Conservation (phyloP, 2,113 vertebrate species). For the Nerophis lumbriciformis region DNA sequence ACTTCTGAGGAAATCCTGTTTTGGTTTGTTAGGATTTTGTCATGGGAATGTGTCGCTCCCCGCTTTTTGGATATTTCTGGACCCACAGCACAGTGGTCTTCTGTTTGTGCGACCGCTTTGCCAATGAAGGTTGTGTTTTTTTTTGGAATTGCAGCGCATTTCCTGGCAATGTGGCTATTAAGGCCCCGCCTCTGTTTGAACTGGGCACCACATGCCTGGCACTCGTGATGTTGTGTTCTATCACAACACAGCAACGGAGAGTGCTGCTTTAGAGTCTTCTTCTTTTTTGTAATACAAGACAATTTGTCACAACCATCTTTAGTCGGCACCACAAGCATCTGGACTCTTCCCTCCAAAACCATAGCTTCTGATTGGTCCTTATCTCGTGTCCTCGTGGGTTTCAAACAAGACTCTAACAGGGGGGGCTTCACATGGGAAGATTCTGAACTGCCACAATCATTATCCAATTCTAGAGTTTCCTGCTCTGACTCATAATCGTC, state of each 20-base stretch:
- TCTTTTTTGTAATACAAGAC: slow-evolving; percentile 77
- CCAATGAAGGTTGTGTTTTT: slow-evolving; percentile 57
- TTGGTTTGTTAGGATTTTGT: slow-evolving; percentile 1
- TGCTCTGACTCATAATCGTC: not conserved
- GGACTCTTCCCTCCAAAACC: slow-evolving; percentile 87
- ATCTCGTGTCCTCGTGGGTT: slow-evolving; percentile 81
- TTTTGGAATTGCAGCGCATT: slow-evolving; percentile 72
- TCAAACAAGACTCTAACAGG: slow-evolving; percentile 51
- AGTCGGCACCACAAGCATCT: slow-evolving; percentile 85
- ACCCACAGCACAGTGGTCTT: not conserved
- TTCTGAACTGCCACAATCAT: not conserved
- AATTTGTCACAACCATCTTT: slow-evolving; percentile 76
- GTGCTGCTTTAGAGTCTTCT: slow-evolving; percentile 76
- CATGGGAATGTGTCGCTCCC: not conserved
- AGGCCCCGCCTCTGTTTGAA: slow-evolving; percentile 89
- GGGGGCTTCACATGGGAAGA: slow-evolving; percentile 8
- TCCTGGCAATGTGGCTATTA: slow-evolving; percentile 80
- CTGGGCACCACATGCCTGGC: slow-evolving; percentile 75
- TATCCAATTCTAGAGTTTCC: slow-evolving; percentile 1
- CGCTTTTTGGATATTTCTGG: slow-evolving; percentile 1
- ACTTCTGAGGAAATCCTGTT: not conserved
- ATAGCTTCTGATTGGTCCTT: slow-evolving; percentile 84
- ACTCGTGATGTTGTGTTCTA: slow-evolving; percentile 66
- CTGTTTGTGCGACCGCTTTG: not conserved
- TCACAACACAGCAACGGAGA: slow-evolving; percentile 70